phyloP scores from a whole-genome alignment of 2,888 invertebrate genomes.

The Automeris io region DNA sequence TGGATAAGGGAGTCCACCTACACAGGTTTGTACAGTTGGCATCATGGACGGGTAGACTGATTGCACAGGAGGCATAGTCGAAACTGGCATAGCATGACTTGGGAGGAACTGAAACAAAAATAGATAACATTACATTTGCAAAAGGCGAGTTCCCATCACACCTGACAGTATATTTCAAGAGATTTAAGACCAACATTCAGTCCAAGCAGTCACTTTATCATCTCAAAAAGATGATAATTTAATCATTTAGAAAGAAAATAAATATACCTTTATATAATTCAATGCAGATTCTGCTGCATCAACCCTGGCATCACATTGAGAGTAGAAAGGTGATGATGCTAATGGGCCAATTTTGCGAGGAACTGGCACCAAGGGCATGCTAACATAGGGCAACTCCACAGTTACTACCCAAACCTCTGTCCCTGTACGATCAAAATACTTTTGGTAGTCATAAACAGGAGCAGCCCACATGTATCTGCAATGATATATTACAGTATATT shows the following conservation, averaged over 20 bases:
- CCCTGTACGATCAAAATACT: slow-evolving; percentile 35
- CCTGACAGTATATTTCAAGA: no score
- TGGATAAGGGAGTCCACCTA: slow-evolving; percentile 28
- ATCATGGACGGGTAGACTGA: slow-evolving; percentile 34
- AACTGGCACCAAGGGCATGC: slow-evolving; percentile 34
- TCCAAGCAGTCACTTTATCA: no score
- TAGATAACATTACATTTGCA: no score
- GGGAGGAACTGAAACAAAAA: slow-evolving; percentile 39
- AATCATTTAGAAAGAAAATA: neutral
- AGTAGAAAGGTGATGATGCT: slow-evolving; percentile 34
- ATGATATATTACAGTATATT: slow-evolving; percentile 7
- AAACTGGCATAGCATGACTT: slow-evolving; percentile 36
- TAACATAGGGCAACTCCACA: slow-evolving; percentile 53
- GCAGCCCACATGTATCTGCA: slow-evolving; percentile 55
- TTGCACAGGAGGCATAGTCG: slow-evolving; percentile 26
- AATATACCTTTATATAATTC: slow-evolving; percentile 47
- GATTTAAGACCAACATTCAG: no score
- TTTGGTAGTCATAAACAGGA: slow-evolving; percentile 52
- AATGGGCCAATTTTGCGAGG: slow-evolving; percentile 48
- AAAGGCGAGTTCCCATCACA: no score
- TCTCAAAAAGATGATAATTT: no score
- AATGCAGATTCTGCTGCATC: slow-evolving; percentile 55
- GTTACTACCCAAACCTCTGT: slow-evolving; percentile 44
- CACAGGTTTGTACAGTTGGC: slow-evolving; percentile 31
- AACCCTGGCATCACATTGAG: slow-evolving; percentile 45